Conservation (phyloP, 2,888 invertebrate genomes). For the Andrena bucephala region DNA sequence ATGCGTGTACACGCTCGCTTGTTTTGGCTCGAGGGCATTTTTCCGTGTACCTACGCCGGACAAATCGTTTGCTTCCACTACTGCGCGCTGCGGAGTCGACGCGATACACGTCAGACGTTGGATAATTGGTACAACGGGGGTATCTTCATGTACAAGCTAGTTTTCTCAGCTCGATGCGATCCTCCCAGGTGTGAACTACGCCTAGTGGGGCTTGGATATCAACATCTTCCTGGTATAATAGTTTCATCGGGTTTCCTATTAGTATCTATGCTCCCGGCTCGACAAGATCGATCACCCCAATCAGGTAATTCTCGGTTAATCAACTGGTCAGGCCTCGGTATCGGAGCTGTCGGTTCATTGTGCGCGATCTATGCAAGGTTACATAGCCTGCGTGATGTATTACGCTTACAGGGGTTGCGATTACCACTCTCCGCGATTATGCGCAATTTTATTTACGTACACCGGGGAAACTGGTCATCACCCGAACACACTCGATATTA, state of each 20-base stretch:
- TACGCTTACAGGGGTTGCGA: too few relatives aligned
- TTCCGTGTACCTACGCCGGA: background rate
- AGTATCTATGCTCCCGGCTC: background rate
- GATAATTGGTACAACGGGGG: too few relatives aligned
- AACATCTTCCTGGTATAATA: background rate
- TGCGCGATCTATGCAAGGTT: constrained; percentile 1
- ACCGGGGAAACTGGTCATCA: background rate
- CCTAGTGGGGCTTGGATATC: constrained; percentile 18
- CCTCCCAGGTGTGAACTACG: background rate
- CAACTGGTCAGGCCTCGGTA: constrained; percentile 15
- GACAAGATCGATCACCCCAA: constrained; percentile 31
- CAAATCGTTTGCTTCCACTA: constrained; percentile 3
- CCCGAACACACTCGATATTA: constrained; percentile 22
- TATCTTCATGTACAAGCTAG: too few relatives aligned
- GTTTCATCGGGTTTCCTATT: constrained; percentile 31
- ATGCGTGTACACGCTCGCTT: too few relatives aligned
- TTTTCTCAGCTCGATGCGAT: background rate
- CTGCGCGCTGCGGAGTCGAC: background rate
- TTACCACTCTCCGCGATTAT: too few relatives aligned
- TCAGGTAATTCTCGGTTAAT: constrained; percentile 32
- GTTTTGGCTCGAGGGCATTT: background rate
- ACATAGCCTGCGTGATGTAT: background rate
- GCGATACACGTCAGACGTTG: too few relatives aligned
- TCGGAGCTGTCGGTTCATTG: constrained; percentile 14
- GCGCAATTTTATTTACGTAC: background rate